Conservation (phyloP, 1,140 invertebrate species). For the Bradynema listronoti region DNA sequence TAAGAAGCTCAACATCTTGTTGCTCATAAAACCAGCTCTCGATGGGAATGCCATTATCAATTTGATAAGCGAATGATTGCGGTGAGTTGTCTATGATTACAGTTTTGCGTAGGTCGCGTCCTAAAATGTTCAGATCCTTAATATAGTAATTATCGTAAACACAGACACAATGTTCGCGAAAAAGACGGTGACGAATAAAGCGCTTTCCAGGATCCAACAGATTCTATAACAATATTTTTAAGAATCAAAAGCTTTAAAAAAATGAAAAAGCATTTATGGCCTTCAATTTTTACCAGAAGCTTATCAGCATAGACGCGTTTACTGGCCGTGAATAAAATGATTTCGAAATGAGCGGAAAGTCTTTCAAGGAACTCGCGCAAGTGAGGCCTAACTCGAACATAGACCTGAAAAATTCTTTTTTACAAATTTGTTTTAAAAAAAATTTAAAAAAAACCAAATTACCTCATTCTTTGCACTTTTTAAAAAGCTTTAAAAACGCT, state of each 20-base stretch:
- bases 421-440: background rate
- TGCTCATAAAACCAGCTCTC: conserved; percentile 92
- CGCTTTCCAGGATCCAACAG: conserved; percentile 78
- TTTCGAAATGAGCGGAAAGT: conserved; percentile 82
- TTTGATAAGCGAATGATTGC: conserved; percentile 82
- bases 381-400: conserved; percentile 80
- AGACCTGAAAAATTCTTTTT: conserved; percentile 64
- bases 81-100: conserved; percentile 87
- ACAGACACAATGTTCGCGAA: conserved; percentile 87
- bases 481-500: background rate
- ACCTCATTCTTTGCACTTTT: background rate
- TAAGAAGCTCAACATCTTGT: conserved; percentile 80
- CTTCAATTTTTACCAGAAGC: conserved; percentile 63
- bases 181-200: conserved; percentile 74
- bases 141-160: conserved; percentile 94
- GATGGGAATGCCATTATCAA: conserved; percentile 92
- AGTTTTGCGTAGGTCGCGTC: conserved; percentile 81
- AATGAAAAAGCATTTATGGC: background rate
- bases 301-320: conserved; percentile 92
- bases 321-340: conserved; percentile 89
- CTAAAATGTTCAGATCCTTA: conserved; percentile 85
- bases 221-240: conserved; percentile 62
- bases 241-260: background rate
- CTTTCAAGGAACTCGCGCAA: conserved; percentile 84
- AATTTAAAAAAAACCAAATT: background rate